Percentiles rank a stretch among this genome's conserved stretches.
Evolutionary conservation across 53 echinoderm and acorn worm species (phyloP).

Genomic region (Luidia sarsii): DNA sequence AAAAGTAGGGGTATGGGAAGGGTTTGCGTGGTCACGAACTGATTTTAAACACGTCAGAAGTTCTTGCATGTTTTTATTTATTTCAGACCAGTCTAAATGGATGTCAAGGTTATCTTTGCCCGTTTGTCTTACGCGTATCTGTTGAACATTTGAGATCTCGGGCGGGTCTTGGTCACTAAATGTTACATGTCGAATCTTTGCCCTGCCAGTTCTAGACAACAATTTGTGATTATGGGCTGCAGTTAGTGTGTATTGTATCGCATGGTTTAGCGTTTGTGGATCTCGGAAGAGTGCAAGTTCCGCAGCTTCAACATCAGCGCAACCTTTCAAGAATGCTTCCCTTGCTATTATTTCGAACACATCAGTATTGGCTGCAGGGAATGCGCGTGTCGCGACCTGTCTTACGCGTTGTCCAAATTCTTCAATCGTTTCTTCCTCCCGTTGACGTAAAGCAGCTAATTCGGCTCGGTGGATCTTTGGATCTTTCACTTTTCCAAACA

Average conservation of each 20-base stretch:
- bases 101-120: not conserved
- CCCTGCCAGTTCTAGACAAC: slow-evolving; percentile 13
- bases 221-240: slow-evolving; percentile 15
- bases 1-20: not conserved
- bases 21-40: not conserved
- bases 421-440: slow-evolving; percentile 14
- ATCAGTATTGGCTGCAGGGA: slow-evolving; percentile 4
- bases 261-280: slow-evolving; percentile 16
- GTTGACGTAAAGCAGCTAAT: slow-evolving; percentile 6
- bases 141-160: not conserved
- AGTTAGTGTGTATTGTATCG: slow-evolving; percentile 12
- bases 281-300: slow-evolving; percentile 16
- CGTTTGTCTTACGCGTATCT: not conserved
- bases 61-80: slow-evolving; percentile 17
- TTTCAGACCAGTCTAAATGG: slow-evolving; percentile 24
- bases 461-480: slow-evolving; percentile 15
- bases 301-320: slow-evolving; percentile 10
- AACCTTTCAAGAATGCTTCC: slow-evolving; percentile 25
- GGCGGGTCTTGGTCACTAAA: not conserved
- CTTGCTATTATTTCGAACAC: slow-evolving; percentile 12
- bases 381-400: slow-evolving; percentile 11
- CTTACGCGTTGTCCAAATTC: slow-evolving; percentile 38
- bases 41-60: not conserved
- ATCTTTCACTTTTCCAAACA: slow-evolving; percentile 27
- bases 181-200: slow-evolving; percentile 10